Percentiles rank a stretch among this genome's conserved stretches.
These are phyloP conservation scores for Melinopterus prodromus DNA, from an alignment of 2,888 invertebrate genomes.

Conservation along the genomic window DNA sequence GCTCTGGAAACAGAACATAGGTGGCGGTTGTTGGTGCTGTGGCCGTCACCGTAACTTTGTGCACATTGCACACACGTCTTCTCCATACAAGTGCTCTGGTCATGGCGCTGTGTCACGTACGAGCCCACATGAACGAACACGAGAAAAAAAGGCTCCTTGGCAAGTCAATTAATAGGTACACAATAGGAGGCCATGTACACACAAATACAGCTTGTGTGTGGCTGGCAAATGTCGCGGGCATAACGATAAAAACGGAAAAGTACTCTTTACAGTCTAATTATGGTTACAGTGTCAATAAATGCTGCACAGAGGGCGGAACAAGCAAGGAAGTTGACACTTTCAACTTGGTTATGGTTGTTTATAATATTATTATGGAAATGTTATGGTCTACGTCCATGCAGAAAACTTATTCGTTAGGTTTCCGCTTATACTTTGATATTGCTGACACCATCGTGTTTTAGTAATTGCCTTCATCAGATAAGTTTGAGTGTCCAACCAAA, in stretches of 20 bases:
- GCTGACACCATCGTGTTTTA: too few species aligned
- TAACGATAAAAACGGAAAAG: background rate
- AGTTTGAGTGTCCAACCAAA: too few species aligned
- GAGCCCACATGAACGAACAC: background rate
- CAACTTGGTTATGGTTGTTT: background rate
- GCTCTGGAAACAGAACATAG: background rate
- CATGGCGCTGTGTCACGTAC: background rate
- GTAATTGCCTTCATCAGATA: too few species aligned
- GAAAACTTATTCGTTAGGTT: background rate
- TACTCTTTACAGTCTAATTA: background rate
- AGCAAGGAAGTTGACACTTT: constrained; percentile 4
- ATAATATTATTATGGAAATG: background rate
- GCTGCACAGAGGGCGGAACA: background rate
- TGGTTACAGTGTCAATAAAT: background rate
- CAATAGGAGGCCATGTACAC: background rate
- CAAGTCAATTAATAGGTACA: background rate
- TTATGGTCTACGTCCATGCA: background rate
- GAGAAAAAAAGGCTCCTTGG: background rate
- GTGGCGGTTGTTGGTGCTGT: background rate
- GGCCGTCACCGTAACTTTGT: background rate
- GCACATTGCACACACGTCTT: background rate
- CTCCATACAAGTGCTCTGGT: background rate
- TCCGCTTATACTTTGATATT: too few species aligned
- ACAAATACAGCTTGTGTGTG: background rate
- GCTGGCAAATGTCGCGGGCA: background rate